A percentile compares a stretch with the other conserved stretches of the same genome.
phyloP scores from a whole-genome alignment of 2,888 invertebrate genomes.

The Sabellastarte sp. region DNA sequence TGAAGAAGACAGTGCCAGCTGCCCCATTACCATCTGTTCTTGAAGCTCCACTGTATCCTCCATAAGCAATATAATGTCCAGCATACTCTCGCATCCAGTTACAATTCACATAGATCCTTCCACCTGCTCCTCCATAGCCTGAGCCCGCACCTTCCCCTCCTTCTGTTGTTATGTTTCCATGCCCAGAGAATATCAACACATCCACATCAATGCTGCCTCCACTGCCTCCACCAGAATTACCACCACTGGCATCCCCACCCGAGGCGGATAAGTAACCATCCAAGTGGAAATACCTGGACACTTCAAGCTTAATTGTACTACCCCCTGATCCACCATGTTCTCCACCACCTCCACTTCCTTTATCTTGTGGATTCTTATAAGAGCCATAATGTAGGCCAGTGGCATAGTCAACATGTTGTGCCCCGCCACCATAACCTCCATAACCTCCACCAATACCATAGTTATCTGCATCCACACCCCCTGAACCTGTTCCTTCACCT shows the following conservation, averaged over 20 bases:
- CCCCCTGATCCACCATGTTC: conserved; percentile 33
- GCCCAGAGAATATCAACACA: conserved; percentile 40
- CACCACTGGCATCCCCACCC: conserved; percentile 30
- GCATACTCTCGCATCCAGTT: conserved; percentile 35
- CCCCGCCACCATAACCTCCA: conserved; percentile 41
- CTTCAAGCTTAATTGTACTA: conserved; percentile 31
- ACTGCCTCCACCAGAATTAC: conserved; percentile 40
- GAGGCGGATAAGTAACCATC: conserved; percentile 35
- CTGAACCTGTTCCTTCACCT: conserved; percentile 14
- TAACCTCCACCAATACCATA: conserved; percentile 36
- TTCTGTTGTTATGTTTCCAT: conserved; percentile 33
- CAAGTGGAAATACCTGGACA: conserved; percentile 27
- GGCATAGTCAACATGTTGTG: conserved; percentile 10
- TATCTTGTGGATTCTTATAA: conserved; percentile 31
- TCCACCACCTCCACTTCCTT: conserved; percentile 40
- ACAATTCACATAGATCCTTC: conserved; percentile 37
- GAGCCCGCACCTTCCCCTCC: conserved; percentile 33
- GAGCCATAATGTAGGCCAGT: conserved; percentile 37
- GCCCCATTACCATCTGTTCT: conserved; percentile 32
- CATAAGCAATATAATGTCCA: conserved; percentile 33
- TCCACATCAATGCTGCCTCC: conserved; percentile 38
- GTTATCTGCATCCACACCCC: conserved; percentile 15
- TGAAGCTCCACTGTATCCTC: conserved; percentile 24
- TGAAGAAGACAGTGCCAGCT: conserved; percentile 36
- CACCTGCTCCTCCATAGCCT: conserved; percentile 40